phyloP scores from a whole-genome alignment of 2,888 invertebrate species.

The Drosophila pegasa region DNA sequence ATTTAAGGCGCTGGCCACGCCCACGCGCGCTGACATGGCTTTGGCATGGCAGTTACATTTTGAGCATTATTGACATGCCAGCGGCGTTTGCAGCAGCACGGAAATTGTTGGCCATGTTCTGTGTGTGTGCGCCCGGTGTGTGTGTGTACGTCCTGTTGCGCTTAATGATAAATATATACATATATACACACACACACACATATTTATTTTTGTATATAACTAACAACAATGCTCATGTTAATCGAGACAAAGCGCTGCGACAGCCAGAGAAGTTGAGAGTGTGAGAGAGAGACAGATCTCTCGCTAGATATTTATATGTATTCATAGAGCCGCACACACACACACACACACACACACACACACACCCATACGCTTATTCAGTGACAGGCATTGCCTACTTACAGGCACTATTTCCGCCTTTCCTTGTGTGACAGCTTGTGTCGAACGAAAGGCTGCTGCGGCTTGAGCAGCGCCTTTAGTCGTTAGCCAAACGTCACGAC shows the following conservation, averaged over 20 bases:
- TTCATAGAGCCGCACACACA: constrained; percentile 5
- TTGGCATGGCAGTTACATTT: constrained; percentile 66
- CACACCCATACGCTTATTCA: background rate
- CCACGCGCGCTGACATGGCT: constrained; percentile 38
- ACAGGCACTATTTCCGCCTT: constrained; percentile 78
- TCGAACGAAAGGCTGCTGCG: constrained; percentile 57
- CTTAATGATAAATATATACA: constrained; percentile 67
- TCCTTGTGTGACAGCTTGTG: constrained; percentile 68
- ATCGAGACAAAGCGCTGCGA: constrained; percentile 74
- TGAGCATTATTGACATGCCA: constrained; percentile 79
- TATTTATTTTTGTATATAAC: constrained; percentile 3
- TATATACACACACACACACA: background rate
- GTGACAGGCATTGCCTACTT: constrained; percentile 64
- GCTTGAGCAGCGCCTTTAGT: constrained; percentile 63
- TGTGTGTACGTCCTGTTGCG: constrained; percentile 67
- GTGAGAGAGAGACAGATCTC: background rate
- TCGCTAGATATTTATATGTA: constrained; percentile 28
- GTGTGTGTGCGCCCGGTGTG: constrained; percentile 13
- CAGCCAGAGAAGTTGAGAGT: background rate
- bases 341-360: constrained; percentile 10
- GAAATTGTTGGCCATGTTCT: constrained; percentile 58
- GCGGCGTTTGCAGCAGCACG: constrained; percentile 66
- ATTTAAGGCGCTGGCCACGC: constrained; percentile 36
- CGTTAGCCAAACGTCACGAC: constrained; percentile 63
- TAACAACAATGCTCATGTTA: constrained; percentile 70